Conservation (phyloP, 2,113 vertebrate genomes). For the Cyanoliseus patagonus region DNA sequence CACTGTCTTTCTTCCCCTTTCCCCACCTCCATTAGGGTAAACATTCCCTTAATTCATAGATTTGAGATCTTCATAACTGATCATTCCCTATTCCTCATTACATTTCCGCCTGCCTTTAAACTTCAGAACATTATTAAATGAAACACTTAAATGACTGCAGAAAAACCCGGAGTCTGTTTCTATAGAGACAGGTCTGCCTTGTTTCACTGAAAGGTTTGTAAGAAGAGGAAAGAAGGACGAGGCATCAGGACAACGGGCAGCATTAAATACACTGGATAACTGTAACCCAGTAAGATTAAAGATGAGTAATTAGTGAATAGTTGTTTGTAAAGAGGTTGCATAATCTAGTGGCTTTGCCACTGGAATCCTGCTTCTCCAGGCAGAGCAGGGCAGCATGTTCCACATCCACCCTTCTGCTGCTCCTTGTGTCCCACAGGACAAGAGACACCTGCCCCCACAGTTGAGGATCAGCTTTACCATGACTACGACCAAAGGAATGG, state of each 20-base stretch:
- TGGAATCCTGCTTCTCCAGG: accelerated
- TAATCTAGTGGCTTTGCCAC: not conserved
- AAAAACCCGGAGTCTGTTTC: not conserved
- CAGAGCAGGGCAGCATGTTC: accelerated
- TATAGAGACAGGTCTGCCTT: constrained; percentile 20
- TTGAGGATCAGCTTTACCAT: accelerated
- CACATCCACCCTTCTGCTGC: not conserved
- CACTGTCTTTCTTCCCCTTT: accelerated
- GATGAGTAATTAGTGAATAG: not conserved
- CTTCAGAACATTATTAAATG: not conserved
- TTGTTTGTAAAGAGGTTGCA: not conserved
- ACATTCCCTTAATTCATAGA: accelerated
- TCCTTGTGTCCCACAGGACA: accelerated
- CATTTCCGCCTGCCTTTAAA: not conserved
- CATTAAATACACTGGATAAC: accelerated
- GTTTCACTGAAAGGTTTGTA: not conserved
- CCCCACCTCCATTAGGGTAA: accelerated
- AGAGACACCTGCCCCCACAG: accelerated
- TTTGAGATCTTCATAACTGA: not conserved
- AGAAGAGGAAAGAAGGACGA: not conserved
- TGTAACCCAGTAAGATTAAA: accelerated
- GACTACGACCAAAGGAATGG: not conserved
- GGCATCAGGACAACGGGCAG: not conserved
- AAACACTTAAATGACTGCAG: not conserved
- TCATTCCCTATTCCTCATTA: not conserved